Conservation (phyloP, 1,140 invertebrate species). For the Drosophila ohnishii region DNA sequence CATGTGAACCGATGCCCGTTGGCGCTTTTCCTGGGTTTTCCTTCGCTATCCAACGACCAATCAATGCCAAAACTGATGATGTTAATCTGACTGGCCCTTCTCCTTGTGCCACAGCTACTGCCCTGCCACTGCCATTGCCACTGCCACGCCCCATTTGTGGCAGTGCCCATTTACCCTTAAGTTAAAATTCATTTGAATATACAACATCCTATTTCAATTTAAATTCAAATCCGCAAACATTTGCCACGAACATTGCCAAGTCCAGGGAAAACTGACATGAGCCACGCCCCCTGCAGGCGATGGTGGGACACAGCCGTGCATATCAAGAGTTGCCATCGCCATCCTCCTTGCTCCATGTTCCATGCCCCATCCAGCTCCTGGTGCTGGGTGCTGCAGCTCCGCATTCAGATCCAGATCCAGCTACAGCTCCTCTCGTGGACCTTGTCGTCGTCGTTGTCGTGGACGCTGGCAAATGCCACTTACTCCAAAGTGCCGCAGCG, state of each 20-base stretch:
- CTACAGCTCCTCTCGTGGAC: constrained; percentile 27
- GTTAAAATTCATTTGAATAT: constrained; percentile 83
- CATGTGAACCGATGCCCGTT: constrained; percentile 60
- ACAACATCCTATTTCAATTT: constrained; percentile 83
- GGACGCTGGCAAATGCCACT: constrained; percentile 79
- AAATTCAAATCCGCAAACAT: constrained; percentile 83
- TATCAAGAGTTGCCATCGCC: constrained; percentile 68
- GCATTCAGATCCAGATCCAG: constrained; percentile 11
- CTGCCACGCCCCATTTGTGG: constrained; percentile 39
- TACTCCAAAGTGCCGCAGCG: constrained; percentile 80
- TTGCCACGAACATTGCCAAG: constrained; percentile 72
- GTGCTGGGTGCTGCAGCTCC: constrained; percentile 14
- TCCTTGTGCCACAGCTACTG: constrained; percentile 33
- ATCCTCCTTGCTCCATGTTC: constrained; percentile 6
- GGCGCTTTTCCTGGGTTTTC: constrained; percentile 58
- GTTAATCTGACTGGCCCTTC: constrained; percentile 74
- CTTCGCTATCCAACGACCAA: constrained; percentile 77
- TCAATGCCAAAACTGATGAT: constrained; percentile 83
- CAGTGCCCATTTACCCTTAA: constrained; percentile 75
- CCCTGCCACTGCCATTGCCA: not conserved
- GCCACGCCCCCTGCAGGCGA: constrained; percentile 60
- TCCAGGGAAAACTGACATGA: constrained; percentile 68
- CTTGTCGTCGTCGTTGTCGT: constrained; percentile 57
- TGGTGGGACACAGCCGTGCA: constrained; percentile 37
- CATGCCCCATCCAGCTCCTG: constrained; percentile 12